Conservation (phyloP, 2,113 vertebrate genomes). For the Vanacampus margaritifer region DNA sequence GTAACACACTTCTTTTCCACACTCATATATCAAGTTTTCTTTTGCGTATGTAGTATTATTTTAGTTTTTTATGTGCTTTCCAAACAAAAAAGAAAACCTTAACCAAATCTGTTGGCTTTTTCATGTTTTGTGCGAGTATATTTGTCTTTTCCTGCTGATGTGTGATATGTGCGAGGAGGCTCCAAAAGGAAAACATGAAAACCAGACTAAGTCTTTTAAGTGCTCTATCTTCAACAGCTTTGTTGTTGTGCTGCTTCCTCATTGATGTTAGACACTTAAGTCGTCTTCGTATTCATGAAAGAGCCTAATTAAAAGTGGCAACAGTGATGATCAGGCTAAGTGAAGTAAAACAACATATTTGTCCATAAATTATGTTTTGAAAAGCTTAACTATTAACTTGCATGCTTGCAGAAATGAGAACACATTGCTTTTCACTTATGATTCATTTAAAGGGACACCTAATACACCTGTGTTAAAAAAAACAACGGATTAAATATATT, state of each 20-base stretch:
- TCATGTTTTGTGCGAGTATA: slow-evolving; percentile 34
- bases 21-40: not conserved
- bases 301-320: slow-evolving; percentile 10
- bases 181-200: slow-evolving; percentile 43
- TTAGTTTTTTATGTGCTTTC: slow-evolving; percentile 31
- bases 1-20: not conserved
- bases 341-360: not conserved
- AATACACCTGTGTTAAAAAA: too few species aligned
- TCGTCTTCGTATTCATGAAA: slow-evolving; percentile 33
- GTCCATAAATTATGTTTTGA: not conserved
- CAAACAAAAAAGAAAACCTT: slow-evolving; percentile 22
- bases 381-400: not conserved
- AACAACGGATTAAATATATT: too few species aligned
- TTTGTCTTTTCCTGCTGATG: slow-evolving; percentile 50
- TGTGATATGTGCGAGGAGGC: slow-evolving; percentile 45
- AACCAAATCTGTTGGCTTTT: not conserved
- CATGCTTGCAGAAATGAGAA: not conserved
- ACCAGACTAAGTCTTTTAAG: slow-evolving; percentile 61
- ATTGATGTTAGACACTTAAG: slow-evolving; percentile 27
- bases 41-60: not conserved
- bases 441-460: not conserved
- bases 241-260: slow-evolving; percentile 19
- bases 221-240: slow-evolving; percentile 43
- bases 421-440: not conserved
- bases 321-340: not conserved